Percentiles rank a stretch among this genome's conserved stretches.
phyloP scores from a whole-genome alignment of 2,888 invertebrate species.

The Adelphocoris suturalis region DNA sequence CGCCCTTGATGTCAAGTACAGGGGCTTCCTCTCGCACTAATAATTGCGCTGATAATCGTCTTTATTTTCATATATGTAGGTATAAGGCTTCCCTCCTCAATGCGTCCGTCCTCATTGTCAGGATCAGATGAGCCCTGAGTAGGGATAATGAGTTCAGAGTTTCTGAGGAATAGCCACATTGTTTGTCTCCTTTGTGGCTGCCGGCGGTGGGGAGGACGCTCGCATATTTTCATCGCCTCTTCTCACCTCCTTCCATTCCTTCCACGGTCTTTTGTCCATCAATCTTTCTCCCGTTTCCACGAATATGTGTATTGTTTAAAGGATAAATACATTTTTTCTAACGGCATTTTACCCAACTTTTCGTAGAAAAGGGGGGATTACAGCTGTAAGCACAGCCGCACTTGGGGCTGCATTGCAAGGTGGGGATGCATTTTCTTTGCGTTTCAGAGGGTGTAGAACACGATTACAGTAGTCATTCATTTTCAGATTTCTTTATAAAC shows the following conservation, averaged over 20 bases:
- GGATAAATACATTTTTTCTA: neutral
- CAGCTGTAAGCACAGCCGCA: too few species aligned
- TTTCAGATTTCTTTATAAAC: too few species aligned
- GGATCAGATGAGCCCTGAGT: neutral
- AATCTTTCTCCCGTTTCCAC: conserved; percentile 21
- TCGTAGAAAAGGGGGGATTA: too few species aligned
- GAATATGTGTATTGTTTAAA: conserved; percentile 34
- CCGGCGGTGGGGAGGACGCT: neutral
- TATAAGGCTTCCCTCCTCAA: conserved; percentile 33
- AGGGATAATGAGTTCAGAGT: conserved; percentile 58
- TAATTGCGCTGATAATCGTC: conserved; percentile 52
- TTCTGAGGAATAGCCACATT: conserved; percentile 61
- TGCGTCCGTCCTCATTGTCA: conserved; percentile 28
- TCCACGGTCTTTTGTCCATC: conserved; percentile 8
- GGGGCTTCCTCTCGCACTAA: conserved; percentile 17
- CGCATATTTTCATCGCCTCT: conserved; percentile 42
- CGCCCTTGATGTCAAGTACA: conserved; percentile 49
- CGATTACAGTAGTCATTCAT: too few species aligned
- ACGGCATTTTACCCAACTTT: too few species aligned
- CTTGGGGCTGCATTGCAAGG: too few species aligned
- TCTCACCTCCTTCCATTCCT: neutral
- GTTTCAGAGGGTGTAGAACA: too few species aligned
- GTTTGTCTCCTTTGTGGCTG: conserved; percentile 45
- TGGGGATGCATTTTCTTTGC: too few species aligned
- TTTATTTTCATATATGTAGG: conserved; percentile 37